Conservation (phyloP, 2,888 invertebrate species). For the Troides aeacus region DNA sequence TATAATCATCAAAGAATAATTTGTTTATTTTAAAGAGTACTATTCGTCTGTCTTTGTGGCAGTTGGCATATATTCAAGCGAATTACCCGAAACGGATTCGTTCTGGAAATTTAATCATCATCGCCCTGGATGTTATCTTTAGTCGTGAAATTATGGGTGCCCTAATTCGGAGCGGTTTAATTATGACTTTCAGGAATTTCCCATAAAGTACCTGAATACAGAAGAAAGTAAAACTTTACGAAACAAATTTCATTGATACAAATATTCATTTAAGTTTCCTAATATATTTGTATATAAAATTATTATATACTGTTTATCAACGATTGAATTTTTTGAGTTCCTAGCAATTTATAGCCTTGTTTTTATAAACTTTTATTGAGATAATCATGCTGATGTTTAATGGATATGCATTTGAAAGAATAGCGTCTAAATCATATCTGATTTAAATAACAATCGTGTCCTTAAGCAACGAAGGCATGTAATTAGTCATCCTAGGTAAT, state of each 20-base stretch:
- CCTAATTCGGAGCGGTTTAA: not conserved
- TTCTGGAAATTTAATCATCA: conserved; percentile 22
- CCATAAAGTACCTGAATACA: not conserved
- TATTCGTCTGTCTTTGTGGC: conserved; percentile 11
- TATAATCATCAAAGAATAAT: conserved; percentile 19
- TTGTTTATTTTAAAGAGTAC: conserved; percentile 12
- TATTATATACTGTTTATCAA: no score
- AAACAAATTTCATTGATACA: not conserved
- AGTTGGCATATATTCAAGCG: conserved; percentile 24
- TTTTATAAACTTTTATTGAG: no score
- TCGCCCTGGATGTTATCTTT: conserved; percentile 6
- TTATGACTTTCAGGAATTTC: not conserved
- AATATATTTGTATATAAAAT: no score
- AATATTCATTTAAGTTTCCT: not conserved
- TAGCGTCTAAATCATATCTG: conserved; percentile 3
- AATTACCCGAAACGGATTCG: conserved; percentile 16
- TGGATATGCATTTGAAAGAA: conserved; percentile 4
- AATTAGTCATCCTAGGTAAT: conserved; percentile 2
- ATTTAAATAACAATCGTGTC: conserved; percentile 17
- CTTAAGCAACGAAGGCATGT: conserved; percentile 3
- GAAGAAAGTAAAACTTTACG: not conserved
- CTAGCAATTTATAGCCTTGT: no score
- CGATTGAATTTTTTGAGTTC: no score
- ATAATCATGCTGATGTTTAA: no score
- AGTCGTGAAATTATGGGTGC: not conserved